These are phyloP conservation scores for Macrotis lagotis DNA, from an alignment of 2,113 vertebrate genomes.

Conservation along the genomic window DNA sequence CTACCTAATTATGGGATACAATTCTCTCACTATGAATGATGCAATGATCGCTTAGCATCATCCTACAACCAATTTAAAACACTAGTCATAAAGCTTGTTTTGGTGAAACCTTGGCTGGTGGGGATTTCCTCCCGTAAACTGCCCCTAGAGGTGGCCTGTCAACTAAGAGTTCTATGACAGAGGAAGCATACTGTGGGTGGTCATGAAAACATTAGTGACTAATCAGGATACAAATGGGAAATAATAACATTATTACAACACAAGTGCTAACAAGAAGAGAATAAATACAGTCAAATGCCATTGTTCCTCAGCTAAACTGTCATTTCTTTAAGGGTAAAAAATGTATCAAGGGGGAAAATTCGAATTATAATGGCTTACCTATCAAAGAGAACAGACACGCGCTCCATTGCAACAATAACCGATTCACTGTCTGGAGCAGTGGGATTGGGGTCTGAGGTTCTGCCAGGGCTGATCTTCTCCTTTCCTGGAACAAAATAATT, in stretches of 20 bases:
- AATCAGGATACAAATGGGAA: rapidly evolving
- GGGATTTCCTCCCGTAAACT: background rate
- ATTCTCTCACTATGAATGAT: background rate
- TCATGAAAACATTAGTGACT: background rate
- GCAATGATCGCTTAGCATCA: background rate
- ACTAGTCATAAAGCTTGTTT: background rate
- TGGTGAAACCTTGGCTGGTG: background rate
- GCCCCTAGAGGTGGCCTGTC: background rate
- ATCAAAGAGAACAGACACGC: conserved; percentile 98
- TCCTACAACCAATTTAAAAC: background rate
- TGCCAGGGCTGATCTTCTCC: conserved; percentile 94
- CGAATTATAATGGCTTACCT: conserved; percentile 83
- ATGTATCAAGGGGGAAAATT: background rate
- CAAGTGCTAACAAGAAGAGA: background rate
- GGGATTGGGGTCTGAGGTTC: conserved; percentile 86
- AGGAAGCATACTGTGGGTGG: background rate
- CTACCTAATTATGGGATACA: background rate
- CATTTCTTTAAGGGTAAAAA: background rate
- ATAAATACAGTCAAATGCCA: background rate
- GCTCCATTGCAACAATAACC: conserved; percentile 98
- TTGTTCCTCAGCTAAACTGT: background rate
- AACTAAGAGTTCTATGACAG: background rate
- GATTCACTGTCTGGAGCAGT: conserved; percentile 95
- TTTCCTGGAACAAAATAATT: conserved; percentile 87
- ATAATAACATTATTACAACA: background rate